These are phyloP conservation scores for Lochmaea crataegi DNA, from an alignment of 2,888 invertebrate genomes.

Conservation along the genomic window DNA sequence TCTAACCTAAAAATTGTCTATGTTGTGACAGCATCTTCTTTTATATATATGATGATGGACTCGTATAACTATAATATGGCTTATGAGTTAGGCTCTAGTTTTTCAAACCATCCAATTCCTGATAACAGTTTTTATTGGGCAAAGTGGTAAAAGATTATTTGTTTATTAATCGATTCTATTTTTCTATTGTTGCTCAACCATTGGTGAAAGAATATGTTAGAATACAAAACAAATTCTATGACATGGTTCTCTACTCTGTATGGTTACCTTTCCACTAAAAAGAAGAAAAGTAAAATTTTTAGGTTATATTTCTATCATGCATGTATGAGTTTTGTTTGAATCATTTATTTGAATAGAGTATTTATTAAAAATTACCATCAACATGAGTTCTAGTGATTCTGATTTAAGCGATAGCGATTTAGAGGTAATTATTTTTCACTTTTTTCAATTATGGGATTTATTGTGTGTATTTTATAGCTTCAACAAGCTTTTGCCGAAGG, in stretches of 20 bases:
- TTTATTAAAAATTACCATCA: background rate
- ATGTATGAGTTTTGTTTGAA: background rate
- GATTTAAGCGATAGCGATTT: slow-evolving; percentile 57
- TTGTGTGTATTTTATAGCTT: slow-evolving; percentile 70
- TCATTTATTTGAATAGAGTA: background rate
- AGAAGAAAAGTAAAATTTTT: background rate
- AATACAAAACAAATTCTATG: background rate
- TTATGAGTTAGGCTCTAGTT: no score
- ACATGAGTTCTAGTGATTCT: slow-evolving; percentile 53
- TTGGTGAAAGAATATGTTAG: background rate
- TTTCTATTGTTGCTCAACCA: no score
- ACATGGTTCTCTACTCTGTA: background rate
- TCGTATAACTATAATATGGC: background rate
- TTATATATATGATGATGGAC: background rate
- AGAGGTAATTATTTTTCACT: slow-evolving; percentile 50
- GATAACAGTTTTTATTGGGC: no score
- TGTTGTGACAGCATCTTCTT: background rate
- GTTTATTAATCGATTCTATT: no score
- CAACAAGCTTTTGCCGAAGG: slow-evolving; percentile 92
- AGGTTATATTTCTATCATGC: background rate
- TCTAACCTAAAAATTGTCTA: background rate
- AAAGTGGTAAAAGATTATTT: no score
- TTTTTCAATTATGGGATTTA: background rate
- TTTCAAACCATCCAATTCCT: no score
- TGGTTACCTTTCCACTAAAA: background rate